Evolutionary conservation across 2,888 invertebrate species (phyloP), one percentile per base, ranked within the genome.

Genomic region (Drosophila stalkeri): DNA sequence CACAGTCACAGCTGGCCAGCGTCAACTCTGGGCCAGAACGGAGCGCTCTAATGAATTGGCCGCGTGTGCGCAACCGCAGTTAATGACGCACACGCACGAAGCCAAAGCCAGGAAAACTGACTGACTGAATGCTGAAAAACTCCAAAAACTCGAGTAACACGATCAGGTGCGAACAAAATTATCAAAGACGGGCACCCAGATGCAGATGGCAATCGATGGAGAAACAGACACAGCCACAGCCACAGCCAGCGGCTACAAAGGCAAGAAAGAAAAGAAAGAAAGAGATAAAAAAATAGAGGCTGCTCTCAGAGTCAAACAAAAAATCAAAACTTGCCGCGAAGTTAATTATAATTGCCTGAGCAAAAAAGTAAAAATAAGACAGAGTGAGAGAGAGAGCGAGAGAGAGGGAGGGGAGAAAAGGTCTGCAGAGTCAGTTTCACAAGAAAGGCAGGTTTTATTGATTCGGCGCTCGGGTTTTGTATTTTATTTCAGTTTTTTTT

Each of bases 81-180:
- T 89, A 90, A 86, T 86, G 90, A 90, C 74, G 76, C 73, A 63
- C 80, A 86, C 81, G 84, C 89, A 77, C 82, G 63, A 61, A 52
- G 64, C 27, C 43, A 64, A 47, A 23, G 23, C 12, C 16, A 47
- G 62, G 55, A 43, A 64, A 49, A 66, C 47, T 31, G 39, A 66
- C 47, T 31, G 39, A 55, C 14, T 27, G 54, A 54, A 27, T 23
- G 55, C n/a, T 41, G 46, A 55, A 66, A 55, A 67, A 41, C 43
- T 51, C 27, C 47, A 46, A 74, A 74, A 68, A 74, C 47, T 46
- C 75, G 72, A 76, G 89, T 82, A 87, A 87, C 87, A 80, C 86
- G 90, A 89, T 87, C 86, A 87, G 86, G 86, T 87, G 90, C 90
- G 86, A 90, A 87, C 90, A 77, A 90, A 90, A 84, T 90, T 80